Evolutionary conservation across 53 echinoderm and acorn worm genomes (phyloP), one percentile per base, ranked within the genome.

Genomic region (Zoroaster sp.): DNA sequence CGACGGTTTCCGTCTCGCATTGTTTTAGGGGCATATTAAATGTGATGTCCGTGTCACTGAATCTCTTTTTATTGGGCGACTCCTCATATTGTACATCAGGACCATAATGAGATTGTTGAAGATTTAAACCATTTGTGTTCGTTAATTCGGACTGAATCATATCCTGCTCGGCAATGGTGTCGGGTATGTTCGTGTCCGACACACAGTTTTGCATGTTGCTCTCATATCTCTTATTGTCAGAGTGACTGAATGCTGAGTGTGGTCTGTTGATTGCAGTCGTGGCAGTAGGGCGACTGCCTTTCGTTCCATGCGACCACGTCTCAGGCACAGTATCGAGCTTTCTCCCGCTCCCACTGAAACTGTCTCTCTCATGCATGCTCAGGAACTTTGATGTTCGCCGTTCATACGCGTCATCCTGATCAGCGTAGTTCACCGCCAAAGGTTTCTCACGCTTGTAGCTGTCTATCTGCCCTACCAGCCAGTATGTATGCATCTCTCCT

Each of bases 401-500:
- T 37, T 85, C 85, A n/a, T 85, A 85, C 20, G 53, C 85, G 35
- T 85, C 85, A 9, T 85, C 85, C 51, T 85, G 85, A n/a, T 85
- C 85, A 35, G 70, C 85, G 38, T 85, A 85, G 66, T 85, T 71
- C 14, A 72, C 73, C 4, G 25, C 34, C 39, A 94, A 88, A 21
- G 96, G 96, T 66, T 92, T 46, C 14, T 89, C 91, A 28, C 96
- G 80, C 39, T 91, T 85, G 87, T 96, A 96, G 14, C 80, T 80
- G 40, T 67, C 80, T 18, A 91, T 77, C 36, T 96, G 96, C 12
- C 89, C 90, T 23, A 87, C 37, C 11, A 99, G 77, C 99, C 99
- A 99, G 87, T 99, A 99, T 1, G 99, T 99, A 36, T 87, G 87
- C 39, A 96, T 75, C 75, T 96, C 94, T 12, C 99, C 99, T 70